Conservation (phyloP, 2,113 vertebrate species). For the Oncorhynchus clarkii region DNA sequence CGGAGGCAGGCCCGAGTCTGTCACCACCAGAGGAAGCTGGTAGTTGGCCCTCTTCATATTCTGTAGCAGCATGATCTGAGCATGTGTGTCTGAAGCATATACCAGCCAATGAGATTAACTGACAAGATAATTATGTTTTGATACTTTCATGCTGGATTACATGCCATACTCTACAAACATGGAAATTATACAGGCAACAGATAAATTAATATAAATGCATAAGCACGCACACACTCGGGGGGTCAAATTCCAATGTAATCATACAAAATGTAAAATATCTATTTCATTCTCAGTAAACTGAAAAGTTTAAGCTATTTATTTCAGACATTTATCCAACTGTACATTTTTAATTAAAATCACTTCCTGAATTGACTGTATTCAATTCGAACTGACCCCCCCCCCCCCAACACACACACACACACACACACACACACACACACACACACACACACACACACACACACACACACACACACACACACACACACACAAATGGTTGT, state of each 20-base stretch:
- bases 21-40: slow-evolving; percentile 92
- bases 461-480: no score
- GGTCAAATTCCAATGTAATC: neutral
- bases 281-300: slow-evolving; percentile 9
- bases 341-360: no score
- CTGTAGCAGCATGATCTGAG: slow-evolving; percentile 89
- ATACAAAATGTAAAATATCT: slow-evolving; percentile 2
- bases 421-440: no score
- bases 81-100: slow-evolving; percentile 80
- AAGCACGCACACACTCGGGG: neutral
- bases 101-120: neutral
- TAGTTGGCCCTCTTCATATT: slow-evolving; percentile 95
- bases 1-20: slow-evolving; percentile 90
- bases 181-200: neutral
- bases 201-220: slow-evolving; percentile 3
- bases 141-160: neutral
- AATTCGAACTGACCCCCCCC: no score
- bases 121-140: neutral
- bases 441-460: no score
- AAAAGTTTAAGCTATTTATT: neutral
- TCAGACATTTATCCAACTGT: slow-evolving; percentile 4
- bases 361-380: no score
- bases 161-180: neutral
- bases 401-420: no score
- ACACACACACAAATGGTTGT: no score